Conservation (phyloP, 2,113 vertebrate genomes). For the Ramphastos sulfuratus region DNA sequence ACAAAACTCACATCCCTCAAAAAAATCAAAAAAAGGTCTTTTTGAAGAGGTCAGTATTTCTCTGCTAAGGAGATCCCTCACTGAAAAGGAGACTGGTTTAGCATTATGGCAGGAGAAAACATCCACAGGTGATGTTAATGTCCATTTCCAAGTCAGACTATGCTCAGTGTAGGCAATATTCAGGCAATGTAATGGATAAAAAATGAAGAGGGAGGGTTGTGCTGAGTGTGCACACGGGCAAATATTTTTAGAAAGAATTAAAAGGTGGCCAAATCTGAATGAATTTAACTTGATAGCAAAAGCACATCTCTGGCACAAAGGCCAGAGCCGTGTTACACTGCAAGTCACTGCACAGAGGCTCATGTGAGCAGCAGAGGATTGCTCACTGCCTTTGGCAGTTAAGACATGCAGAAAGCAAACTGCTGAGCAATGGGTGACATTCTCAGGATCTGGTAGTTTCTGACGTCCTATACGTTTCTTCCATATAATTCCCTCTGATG, state of each 20-base stretch:
- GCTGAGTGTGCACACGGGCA: not conserved
- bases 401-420: not conserved
- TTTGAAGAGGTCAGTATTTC: not conserved
- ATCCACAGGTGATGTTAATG: not conserved
- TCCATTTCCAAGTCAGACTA: not conserved
- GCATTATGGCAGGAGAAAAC: not conserved
- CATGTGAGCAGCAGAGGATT: not conserved
- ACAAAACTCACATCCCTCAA: not conserved
- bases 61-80: not conserved
- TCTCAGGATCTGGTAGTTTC: not conserved
- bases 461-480: not conserved
- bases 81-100: not conserved
- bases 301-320: not conserved
- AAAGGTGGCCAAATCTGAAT: not conserved
- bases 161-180: not conserved
- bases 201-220: not conserved
- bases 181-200: not conserved
- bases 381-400: rapidly evolving
- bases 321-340: not conserved
- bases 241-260: not conserved
- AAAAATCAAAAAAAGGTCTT: not conserved
- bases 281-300: not conserved
- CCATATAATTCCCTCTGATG: not conserved
- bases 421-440: not conserved
- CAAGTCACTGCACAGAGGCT: not conserved